A percentile compares a stretch with the other conserved stretches of the same genome.
phyloP scores from a whole-genome alignment of 2,113 vertebrate genomes.

The Zosterops borbonicus region DNA sequence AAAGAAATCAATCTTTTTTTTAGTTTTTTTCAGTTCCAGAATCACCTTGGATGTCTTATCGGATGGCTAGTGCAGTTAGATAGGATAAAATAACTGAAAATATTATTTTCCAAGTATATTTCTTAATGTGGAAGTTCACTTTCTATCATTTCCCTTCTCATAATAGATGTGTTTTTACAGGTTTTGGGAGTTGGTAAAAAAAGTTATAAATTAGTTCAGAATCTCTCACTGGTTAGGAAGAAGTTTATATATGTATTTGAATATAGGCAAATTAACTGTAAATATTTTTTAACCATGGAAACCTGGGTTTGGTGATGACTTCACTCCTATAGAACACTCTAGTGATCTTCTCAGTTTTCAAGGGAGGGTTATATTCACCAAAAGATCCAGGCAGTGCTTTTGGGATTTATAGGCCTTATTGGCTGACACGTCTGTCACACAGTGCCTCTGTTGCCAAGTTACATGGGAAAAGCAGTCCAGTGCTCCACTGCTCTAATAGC shows the following conservation, averaged over 20 bases:
- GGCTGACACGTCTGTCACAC: background rate
- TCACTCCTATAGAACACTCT: background rate
- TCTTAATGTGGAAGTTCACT: background rate
- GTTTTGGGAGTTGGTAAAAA: background rate
- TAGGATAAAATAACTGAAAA: background rate
- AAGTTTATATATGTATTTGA: background rate
- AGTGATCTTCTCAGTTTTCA: background rate
- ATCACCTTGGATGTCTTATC: background rate
- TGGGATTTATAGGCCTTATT: background rate
- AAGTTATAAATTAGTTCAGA: background rate
- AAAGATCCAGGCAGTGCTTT: background rate
- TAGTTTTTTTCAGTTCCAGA: background rate
- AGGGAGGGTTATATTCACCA: background rate
- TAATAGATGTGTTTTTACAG: background rate
- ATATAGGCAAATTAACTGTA: background rate
- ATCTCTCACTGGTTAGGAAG: background rate
- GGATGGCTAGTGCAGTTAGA: background rate
- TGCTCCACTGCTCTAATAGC: background rate
- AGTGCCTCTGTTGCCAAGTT: background rate
- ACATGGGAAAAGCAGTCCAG: background rate
- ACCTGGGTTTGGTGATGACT: background rate
- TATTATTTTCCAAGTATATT: background rate
- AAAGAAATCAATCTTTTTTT: background rate
- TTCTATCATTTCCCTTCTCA: background rate
- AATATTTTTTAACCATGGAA: conserved; percentile 23